phyloP scores from a whole-genome alignment of 2,113 vertebrate genomes.

The Mus spicilegus region DNA sequence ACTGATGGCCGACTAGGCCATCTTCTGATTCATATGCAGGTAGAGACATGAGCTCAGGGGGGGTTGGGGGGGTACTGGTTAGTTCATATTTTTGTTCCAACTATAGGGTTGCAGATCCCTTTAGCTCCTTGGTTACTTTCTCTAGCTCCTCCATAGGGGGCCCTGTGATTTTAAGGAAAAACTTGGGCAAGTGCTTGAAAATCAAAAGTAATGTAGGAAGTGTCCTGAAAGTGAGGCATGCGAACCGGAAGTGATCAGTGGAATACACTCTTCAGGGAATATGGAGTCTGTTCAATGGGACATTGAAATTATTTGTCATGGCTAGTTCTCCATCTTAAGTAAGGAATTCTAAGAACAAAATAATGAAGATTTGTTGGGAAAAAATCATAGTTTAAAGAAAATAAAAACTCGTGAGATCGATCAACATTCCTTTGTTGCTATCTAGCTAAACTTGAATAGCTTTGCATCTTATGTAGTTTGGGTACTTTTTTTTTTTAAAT shows the following conservation, averaged over 20 bases:
- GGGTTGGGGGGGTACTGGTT: too few species aligned
- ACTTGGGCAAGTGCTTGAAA: conserved; percentile 43
- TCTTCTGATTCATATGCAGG: too few species aligned
- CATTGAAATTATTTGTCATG: not conserved
- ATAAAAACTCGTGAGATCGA: not conserved
- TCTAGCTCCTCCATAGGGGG: too few species aligned
- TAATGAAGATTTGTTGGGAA: conserved; percentile 18
- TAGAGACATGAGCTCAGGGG: too few species aligned
- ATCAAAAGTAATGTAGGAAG: conserved; percentile 40
- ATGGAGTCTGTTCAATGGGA: conserved; percentile 1
- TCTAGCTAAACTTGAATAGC: conserved; percentile 9
- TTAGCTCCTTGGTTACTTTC: too few species aligned
- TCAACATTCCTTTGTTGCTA: conserved; percentile 39
- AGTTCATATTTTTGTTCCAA: too few species aligned
- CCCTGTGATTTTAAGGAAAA: not conserved
- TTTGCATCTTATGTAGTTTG: conserved; percentile 38
- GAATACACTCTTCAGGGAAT: not conserved
- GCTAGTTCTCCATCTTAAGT: not conserved
- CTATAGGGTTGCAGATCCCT: too few species aligned
- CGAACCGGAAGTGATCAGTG: not conserved
- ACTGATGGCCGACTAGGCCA: too few species aligned
- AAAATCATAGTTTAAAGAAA: not conserved
- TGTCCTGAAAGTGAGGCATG: not conserved
- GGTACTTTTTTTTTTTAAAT: not conserved
- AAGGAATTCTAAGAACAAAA: conserved; percentile 36